Evolutionary conservation across 2,797 vertebrate species (phyloP).

Genomic region (Artibeus jamaicensis): DNA sequence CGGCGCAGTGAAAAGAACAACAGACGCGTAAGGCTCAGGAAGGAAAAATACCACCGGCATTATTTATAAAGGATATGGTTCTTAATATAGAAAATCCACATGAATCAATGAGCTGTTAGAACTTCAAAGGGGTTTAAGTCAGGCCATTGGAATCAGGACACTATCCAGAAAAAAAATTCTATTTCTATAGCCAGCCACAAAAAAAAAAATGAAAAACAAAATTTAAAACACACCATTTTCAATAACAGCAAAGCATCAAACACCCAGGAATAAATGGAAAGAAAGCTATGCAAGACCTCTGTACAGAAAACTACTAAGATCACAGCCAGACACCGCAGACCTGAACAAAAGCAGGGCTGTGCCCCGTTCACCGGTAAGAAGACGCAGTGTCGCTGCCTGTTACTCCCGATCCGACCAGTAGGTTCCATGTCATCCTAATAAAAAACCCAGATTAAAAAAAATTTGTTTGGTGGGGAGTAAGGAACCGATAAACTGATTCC

Average conservation of each 20-base stretch:
- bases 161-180: background rate
- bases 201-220: background rate
- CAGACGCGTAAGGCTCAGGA: background rate
- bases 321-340: background rate
- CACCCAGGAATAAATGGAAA: background rate
- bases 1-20: no score
- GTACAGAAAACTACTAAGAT: background rate
- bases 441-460: background rate
- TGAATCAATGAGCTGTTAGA: background rate
- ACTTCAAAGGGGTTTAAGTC: background rate
- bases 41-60: background rate
- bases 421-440: background rate
- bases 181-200: background rate
- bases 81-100: background rate
- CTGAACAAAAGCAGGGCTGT: background rate
- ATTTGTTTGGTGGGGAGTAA: background rate
- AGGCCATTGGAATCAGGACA: background rate
- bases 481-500: background rate
- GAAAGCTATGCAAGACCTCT: background rate
- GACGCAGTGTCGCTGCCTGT: rapidly evolving
- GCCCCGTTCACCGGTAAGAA: background rate
- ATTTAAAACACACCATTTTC: background rate
- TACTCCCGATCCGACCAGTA: background rate
- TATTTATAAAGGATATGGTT: background rate
- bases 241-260: background rate